phyloP scores from a whole-genome alignment of 2,113 vertebrate genomes.

The Australoheros scitulus region DNA sequence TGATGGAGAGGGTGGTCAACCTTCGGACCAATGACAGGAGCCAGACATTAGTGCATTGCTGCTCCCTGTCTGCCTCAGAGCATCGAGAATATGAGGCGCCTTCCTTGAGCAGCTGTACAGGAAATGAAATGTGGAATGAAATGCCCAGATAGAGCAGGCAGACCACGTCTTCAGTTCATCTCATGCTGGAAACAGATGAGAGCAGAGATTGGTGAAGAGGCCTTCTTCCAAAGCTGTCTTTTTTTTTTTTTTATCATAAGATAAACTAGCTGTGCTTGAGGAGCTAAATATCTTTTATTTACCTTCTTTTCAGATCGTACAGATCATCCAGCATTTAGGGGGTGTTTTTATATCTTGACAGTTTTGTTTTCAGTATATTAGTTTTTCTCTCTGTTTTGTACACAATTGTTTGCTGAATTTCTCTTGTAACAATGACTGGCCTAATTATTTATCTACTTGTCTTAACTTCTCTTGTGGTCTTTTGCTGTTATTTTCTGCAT shows the following conservation, averaged over 20 bases:
- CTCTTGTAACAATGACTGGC: neutral
- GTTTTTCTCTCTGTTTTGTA: neutral
- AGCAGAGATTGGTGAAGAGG: constrained; percentile 26
- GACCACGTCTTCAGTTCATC: constrained; percentile 30
- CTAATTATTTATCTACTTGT: neutral
- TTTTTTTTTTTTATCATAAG: constrained; percentile 4
- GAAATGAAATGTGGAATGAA: constrained; percentile 75
- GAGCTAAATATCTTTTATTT: constrained; percentile 6
- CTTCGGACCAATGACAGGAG: constrained; percentile 62
- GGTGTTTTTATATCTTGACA: constrained; percentile 1
- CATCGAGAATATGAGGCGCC: constrained; percentile 53
- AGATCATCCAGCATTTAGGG: neutral
- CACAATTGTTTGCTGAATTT: neutral
- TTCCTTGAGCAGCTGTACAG: constrained; percentile 51
- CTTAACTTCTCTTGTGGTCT: neutral
- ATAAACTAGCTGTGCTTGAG: constrained; percentile 3
- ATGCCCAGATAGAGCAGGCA: constrained; percentile 56
- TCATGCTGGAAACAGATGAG: constrained; percentile 50
- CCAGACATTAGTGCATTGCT: constrained; percentile 55
- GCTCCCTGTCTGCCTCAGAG: constrained; percentile 58
- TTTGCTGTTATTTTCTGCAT: neutral
- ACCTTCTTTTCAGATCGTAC: constrained; percentile 12
- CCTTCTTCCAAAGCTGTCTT: constrained; percentile 8
- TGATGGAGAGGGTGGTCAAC: constrained; percentile 70
- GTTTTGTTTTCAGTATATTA: constrained; percentile 1